These are phyloP conservation scores for Antidorcas marsupialis DNA, from an alignment of 2,113 vertebrate species.

Conservation along the genomic window DNA sequence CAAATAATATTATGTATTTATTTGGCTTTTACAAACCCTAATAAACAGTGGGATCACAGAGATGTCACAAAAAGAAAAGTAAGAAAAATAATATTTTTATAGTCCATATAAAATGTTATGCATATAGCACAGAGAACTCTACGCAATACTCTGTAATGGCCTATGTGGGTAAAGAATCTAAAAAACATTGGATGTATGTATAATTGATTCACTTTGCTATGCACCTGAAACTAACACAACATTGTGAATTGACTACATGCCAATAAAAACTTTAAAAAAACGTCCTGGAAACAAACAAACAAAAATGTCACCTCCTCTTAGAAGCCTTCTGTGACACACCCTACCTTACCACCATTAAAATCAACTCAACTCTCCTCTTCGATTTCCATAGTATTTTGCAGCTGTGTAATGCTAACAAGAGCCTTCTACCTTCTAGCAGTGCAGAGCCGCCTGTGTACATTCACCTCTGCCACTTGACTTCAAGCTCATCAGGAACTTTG, in stretches of 20 bases:
- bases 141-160: background rate
- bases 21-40: background rate
- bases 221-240: background rate
- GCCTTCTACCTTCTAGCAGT: background rate
- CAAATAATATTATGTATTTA: background rate
- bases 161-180: background rate
- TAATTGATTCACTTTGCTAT: background rate
- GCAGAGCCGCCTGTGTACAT: background rate
- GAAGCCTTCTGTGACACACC: background rate
- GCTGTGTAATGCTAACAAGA: background rate
- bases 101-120: background rate
- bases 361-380: background rate
- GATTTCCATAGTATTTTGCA: background rate
- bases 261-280: background rate
- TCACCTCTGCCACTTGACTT: background rate
- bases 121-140: background rate
- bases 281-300: background rate
- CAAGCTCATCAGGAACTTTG: background rate
- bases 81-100: background rate
- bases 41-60: background rate
- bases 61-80: background rate
- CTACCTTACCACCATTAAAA: background rate
- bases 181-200: background rate
- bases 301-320: background rate
- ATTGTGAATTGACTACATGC: background rate